These are phyloP conservation scores for Heliocidaris tuberculata DNA, from an alignment of 35 echinoderm and acorn worm species.

Conservation along the genomic window DNA sequence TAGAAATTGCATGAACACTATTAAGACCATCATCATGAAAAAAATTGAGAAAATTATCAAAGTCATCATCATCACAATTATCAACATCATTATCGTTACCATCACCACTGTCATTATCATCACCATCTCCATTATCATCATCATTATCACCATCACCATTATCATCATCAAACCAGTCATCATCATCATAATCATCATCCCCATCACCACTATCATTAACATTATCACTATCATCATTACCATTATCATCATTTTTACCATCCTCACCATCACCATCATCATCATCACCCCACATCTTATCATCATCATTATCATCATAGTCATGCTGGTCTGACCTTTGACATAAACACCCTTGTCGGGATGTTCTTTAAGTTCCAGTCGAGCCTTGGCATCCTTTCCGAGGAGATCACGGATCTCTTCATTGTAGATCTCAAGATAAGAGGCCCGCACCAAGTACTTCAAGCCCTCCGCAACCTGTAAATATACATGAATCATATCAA, in stretches of 20 bases:
- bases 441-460: slow-evolving; percentile 89
- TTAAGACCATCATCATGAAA: not conserved
- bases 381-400: slow-evolving; percentile 79
- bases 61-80: not conserved
- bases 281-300: not conserved
- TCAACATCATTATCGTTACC: too few relatives aligned
- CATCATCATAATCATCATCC: too few relatives aligned
- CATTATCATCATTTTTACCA: too few relatives aligned
- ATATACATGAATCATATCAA: not conserved
- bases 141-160: too few relatives aligned
- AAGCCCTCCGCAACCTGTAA: slow-evolving; percentile 74
- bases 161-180: too few relatives aligned
- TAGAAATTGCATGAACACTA: not conserved
- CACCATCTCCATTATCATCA: too few relatives aligned
- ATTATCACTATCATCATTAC: too few relatives aligned
- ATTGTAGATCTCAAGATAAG: slow-evolving; percentile 99
- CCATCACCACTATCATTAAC: too few relatives aligned
- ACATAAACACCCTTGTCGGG: slow-evolving; percentile 98
- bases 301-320: not conserved
- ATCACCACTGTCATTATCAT: too few relatives aligned
- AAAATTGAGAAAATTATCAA: not conserved
- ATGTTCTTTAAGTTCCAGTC: slow-evolving; percentile 92
- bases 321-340: slow-evolving; percentile 67
- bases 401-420: slow-evolving; percentile 93
- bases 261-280: not conserved